Evolutionary conservation across 2,113 vertebrate species (phyloP).

Genomic region (Platichthys stellatus): DNA sequence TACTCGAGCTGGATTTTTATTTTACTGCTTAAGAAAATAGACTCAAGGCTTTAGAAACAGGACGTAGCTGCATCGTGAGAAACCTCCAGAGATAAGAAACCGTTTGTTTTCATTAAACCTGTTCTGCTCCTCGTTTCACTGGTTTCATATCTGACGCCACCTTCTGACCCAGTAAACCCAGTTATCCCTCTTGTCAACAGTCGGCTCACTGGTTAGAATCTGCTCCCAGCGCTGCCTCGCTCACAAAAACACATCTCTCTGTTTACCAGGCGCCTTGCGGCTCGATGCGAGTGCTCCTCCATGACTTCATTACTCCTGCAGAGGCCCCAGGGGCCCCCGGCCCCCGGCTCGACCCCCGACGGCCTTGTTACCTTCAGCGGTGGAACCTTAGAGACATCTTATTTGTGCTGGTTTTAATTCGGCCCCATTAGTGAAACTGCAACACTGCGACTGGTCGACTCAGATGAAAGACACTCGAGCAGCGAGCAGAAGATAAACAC

Average conservation of each 20-base stretch:
- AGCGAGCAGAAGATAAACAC: not conserved
- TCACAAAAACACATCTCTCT: not conserved
- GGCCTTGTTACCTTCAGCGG: constrained; percentile 55
- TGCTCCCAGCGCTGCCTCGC: no score
- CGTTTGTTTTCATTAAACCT: no score
- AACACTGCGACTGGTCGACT: constrained; percentile 4
- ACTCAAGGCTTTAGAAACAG: no score
- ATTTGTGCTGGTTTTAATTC: constrained; percentile 44
- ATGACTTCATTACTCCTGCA: constrained; percentile 63
- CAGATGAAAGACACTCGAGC: constrained; percentile 17
- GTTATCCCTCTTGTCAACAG: no score
- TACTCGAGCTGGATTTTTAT: no score
- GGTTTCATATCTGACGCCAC: no score
- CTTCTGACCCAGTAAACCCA: no score
- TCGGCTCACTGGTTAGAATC: no score
- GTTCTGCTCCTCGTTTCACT: no score
- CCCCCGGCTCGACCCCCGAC: constrained; percentile 18
- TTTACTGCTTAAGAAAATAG: no score
- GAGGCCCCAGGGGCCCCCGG: not conserved
- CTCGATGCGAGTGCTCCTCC: constrained; percentile 15
- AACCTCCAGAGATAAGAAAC: no score
- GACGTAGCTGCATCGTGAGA: no score
- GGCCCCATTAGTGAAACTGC: constrained; percentile 33
- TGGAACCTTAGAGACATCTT: constrained; percentile 14
- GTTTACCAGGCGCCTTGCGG: constrained; percentile 33